A percentile compares a stretch with the other conserved stretches of the same genome.
Conservation (phyloP, 2,888 invertebrate species). For the Perdita meconis region DNA sequence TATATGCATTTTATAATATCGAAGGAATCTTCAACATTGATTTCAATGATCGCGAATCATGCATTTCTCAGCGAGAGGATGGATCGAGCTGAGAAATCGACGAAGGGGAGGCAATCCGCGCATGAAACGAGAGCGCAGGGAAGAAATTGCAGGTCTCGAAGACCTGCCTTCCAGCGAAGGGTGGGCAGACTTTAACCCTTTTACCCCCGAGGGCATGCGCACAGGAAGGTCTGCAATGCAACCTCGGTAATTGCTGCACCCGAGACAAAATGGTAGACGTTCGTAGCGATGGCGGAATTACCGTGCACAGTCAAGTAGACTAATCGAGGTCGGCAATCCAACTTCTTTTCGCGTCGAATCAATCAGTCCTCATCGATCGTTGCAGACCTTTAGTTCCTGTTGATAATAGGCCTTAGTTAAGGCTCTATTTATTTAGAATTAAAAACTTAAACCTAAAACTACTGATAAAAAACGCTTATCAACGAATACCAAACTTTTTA, state of each 20-base stretch:
- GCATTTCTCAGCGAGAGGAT: neutral
- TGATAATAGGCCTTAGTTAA: no score
- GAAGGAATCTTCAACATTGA: neutral
- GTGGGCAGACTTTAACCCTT: slow-evolving; percentile 75
- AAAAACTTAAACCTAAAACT: no score
- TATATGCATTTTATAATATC: no score
- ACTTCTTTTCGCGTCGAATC: neutral
- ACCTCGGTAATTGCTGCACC: slow-evolving; percentile 76
- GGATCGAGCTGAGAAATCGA: neutral
- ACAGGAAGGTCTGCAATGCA: slow-evolving; percentile 68
- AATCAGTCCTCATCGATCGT: neutral
- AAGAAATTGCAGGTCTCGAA: slow-evolving; percentile 52
- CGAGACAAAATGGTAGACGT: slow-evolving; percentile 76
- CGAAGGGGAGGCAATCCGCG: neutral
- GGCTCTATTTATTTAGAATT: no score
- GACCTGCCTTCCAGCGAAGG: slow-evolving; percentile 64
- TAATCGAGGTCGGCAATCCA: neutral
- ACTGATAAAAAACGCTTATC: no score
- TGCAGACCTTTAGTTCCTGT: no score
- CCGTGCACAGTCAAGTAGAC: neutral
- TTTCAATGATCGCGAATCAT: neutral
- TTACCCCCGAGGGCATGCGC: slow-evolving; percentile 75
- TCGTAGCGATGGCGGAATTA: slow-evolving; percentile 63
- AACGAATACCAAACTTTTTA: no score
- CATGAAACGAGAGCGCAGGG: slow-evolving; percentile 10